These are phyloP conservation scores for Mormyrus hasselquistii DNA, from an alignment of 2,797 vertebrate species.

Conservation along the genomic window DNA sequence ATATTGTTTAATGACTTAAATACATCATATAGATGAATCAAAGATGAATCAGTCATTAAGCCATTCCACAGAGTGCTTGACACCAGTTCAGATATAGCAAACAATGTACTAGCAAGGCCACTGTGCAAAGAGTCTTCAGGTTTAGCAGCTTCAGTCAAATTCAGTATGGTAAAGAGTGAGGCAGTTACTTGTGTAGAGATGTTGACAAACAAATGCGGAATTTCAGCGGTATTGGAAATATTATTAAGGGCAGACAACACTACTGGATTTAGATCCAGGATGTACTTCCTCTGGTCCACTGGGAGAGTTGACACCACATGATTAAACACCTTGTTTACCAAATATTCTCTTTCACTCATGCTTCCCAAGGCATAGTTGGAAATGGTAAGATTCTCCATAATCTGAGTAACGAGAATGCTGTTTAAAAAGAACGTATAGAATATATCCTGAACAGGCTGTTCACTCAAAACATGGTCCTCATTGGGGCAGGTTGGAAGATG, in stretches of 20 bases:
- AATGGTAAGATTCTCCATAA: conserved; percentile 40
- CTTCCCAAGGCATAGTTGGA: conserved; percentile 30
- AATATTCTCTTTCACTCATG: conserved; percentile 17
- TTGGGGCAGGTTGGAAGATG: conserved; percentile 15
- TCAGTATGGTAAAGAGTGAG: conserved; percentile 33
- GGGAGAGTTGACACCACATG: conserved; percentile 29
- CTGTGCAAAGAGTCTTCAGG: conserved; percentile 1
- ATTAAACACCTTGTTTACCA: conserved; percentile 24
- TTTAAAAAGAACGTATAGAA: conserved; percentile 30
- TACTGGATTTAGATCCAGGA: conserved; percentile 23
- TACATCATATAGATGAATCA: conserved; percentile 14
- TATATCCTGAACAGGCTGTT: conserved; percentile 26
- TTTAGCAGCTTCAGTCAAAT: conserved; percentile 28
- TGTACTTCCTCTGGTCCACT: conserved; percentile 23
- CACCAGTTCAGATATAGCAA: conserved; percentile 33
- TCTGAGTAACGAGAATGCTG: conserved; percentile 33
- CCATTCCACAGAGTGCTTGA: conserved; percentile 29
- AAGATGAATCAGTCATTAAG: conserved; percentile 23
- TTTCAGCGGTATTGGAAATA: conserved; percentile 35
- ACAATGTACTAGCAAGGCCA: conserved; percentile 25
- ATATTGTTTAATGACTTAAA: conserved; percentile 26
- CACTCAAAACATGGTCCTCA: conserved; percentile 24
- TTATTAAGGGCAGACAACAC: conserved; percentile 30
- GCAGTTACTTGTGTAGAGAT: conserved; percentile 34
- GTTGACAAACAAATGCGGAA: conserved; percentile 30